Evolutionary conservation across 2,113 vertebrate species (phyloP), one percentile per base, ranked within the genome.

Genomic region (Leucosticte australis): DNA sequence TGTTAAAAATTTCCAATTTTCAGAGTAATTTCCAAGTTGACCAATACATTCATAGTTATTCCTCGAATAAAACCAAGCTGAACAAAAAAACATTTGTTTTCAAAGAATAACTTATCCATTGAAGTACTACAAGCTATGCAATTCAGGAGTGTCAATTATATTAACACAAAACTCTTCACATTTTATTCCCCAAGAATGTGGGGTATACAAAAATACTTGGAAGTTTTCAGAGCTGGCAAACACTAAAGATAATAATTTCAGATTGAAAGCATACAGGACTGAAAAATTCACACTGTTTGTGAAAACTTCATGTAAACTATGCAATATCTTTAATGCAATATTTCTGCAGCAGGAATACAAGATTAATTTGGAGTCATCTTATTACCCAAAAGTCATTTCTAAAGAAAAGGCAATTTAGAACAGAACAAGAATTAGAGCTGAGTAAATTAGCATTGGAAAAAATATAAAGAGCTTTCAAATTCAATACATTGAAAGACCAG

Each of bases 401-500:
- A 8, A 71, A 82, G 21, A 21, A 78, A 83, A 92, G 14, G 27
- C 15, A 75, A 80, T 89, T 91, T 60, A 64, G 20, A 92, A 67
- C 14, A 78, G 21, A 80, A 77, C 18, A 69, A 71, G 27, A 80
- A 83, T 16, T 50, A 74, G 7, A 91, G 47, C 8, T 70, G 33
- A 94, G 87, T 59, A 92, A 74, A 91, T 70, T 13, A 80, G 14
- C 20, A 80, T 80, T 86, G 19, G 69, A 91, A 81, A 93, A 92
- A 21, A 81, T 6, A 74, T 24, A 71, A 70, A 67, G 21, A 14
- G 20, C 9, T 92, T 81, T 88, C 30, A 80, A 87, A 30, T 65
- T 75, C 26, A 87, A 62, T 16, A 31, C 55, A 49, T 11, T 44
- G 21, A n/a, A 80, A 77, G 50, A 76, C 2, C 6, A 62, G 24